Conservation (phyloP, 2,888 invertebrate genomes). For the Watsonalla binaria region DNA sequence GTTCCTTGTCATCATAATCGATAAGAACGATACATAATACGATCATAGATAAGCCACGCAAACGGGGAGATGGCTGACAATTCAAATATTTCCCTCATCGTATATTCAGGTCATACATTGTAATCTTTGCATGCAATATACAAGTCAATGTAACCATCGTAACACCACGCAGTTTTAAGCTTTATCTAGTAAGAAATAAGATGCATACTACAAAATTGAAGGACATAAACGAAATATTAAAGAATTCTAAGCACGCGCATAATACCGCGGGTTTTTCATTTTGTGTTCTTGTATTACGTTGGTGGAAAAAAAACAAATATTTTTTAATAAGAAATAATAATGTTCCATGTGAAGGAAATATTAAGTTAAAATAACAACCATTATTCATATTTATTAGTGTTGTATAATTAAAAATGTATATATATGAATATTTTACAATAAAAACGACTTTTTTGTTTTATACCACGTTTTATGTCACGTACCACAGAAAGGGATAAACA, state of each 20-base stretch:
- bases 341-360: too few relatives aligned
- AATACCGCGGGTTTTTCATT: neutral
- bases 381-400: too few relatives aligned
- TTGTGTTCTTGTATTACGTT: neutral
- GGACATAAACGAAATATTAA: neutral
- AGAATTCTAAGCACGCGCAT: neutral
- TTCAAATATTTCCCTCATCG: neutral
- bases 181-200: neutral
- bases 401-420: too few relatives aligned
- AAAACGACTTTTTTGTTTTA: too few relatives aligned
- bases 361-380: too few relatives aligned
- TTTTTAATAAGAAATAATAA: constrained; percentile 2
- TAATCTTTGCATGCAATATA: neutral
- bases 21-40: too few relatives aligned
- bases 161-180: neutral
- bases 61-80: neutral
- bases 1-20: too few relatives aligned
- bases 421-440: too few relatives aligned
- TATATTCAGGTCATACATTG: neutral
- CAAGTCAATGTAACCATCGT: neutral
- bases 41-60: neutral
- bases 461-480: too few relatives aligned
- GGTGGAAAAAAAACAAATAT: neutral
- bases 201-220: neutral
- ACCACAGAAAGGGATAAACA: too few relatives aligned